Percentiles rank a stretch among this genome's conserved stretches.
Conservation (phyloP, 2,888 invertebrate genomes). For the Andrena trimmerana region DNA sequence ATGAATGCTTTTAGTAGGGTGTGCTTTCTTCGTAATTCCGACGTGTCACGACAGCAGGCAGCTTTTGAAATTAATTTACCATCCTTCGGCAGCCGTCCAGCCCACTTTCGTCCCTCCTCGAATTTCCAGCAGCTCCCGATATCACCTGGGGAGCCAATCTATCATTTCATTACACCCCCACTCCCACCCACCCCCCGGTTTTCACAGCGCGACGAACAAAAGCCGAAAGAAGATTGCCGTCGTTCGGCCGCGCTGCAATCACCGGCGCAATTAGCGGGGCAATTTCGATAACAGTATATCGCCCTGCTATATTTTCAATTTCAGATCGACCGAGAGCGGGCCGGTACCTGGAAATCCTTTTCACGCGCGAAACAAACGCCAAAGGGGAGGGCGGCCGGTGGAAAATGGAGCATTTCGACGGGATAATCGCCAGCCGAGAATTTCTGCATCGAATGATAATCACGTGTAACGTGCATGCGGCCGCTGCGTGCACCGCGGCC, state of each 20-base stretch:
- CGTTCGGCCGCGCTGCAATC: too few species aligned
- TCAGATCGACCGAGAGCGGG: background rate
- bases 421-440: conserved; percentile 33
- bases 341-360: background rate
- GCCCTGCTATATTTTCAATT: background rate
- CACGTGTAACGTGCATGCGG: conserved; percentile 64
- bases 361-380: background rate
- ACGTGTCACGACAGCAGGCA: too few species aligned
- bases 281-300: background rate
- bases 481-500: conserved; percentile 46
- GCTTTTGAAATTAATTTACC: too few species aligned
- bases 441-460: conserved; percentile 68
- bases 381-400: background rate
- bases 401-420: conserved; percentile 13
- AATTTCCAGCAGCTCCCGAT: too few species aligned
- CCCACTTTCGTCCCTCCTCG: too few species aligned
- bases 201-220: too few species aligned
- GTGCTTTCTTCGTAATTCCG: too few species aligned
- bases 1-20: too few species aligned
- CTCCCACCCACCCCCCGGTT: too few species aligned
- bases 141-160: background rate
- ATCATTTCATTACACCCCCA: background rate
- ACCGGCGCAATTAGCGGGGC: background rate
- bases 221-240: background rate
- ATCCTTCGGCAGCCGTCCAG: too few species aligned